Base-by-base conservation (phyloP, 2,888 invertebrate species). In the Homarus gammarus region DNA sequence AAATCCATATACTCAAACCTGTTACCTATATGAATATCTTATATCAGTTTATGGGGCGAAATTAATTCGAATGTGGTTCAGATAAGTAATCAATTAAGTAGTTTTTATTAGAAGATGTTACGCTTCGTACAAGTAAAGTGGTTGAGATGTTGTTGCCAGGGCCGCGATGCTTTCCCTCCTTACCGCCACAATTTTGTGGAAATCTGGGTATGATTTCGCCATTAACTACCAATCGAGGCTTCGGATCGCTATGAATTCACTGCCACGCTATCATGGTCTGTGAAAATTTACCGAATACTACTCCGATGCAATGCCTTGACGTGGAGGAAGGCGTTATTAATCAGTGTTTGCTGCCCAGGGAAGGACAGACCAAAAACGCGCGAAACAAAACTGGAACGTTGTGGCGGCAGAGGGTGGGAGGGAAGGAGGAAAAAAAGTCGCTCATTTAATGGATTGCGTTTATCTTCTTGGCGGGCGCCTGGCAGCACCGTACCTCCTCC, bases 401-500 rank as follows among this genome's bases (percentile, higher is more conserved):
- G 56, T 56, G 0, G n/a, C n/a, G n/a, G n/a, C n/a, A n/a, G n/a
- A 22, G 3, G 18, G 18, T 12, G 22, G 56, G 15, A 22, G 56
- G 22, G 56, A 22, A 22, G 3, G 22, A 22, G 22, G 22, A 22
- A 56, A 56, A 56, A 18, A 56, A 56, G 56, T 56, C 56, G 56
- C 56, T 56, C 22, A 56, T 56, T 56, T 56, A 56, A 56, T 56
- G 56, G 56, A 56, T 56, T 56, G 56, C 56, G 56, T 56, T 56
- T 56, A 56, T 56, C 56, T 56, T 56, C 56, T 56, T 56, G 56
- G 56, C 56, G 56, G 44, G 56, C 56, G 56, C 56, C 56, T 56
- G 18, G 15, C 56, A 56, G 56, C 56, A 5, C 56, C 56, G 56
- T 56, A 56, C 56, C 56, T 56, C 56, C 56, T 56, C 56, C 56